A percentile compares a stretch with the other conserved stretches of the same genome.
These are phyloP conservation scores for Polyploca ridens DNA, from an alignment of 2,888 invertebrate genomes.

Conservation along the genomic window DNA sequence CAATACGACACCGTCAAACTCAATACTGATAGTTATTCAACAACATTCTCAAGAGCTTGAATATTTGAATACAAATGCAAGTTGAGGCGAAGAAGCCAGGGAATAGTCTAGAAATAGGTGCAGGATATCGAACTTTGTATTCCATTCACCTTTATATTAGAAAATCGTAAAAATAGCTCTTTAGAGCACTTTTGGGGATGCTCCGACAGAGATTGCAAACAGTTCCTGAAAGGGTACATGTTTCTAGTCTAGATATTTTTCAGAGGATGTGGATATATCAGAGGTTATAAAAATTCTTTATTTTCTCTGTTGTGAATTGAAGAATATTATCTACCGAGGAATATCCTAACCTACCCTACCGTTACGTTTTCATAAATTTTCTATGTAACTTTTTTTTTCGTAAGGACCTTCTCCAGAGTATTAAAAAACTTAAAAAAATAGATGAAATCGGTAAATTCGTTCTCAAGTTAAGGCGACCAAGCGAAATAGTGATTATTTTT, in stretches of 20 bases:
- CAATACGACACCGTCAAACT: conserved; percentile 27
- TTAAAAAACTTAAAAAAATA: too few species aligned
- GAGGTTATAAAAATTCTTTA: neutral
- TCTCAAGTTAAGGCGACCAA: too few species aligned
- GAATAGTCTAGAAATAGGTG: conserved; percentile 35
- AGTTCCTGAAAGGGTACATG: conserved; percentile 3
- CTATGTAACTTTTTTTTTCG: too few species aligned
- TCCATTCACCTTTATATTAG: conserved; percentile 20
- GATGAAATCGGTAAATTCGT: too few species aligned
- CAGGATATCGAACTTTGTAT: conserved; percentile 28
- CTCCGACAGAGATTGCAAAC: conserved; percentile 8
- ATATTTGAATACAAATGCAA: conserved; percentile 63
- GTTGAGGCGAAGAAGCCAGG: conserved; percentile 42
- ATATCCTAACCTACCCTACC: too few species aligned
- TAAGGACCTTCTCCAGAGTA: too few species aligned
- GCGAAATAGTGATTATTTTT: too few species aligned
- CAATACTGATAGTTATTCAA: conserved; percentile 37
- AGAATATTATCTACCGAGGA: too few species aligned
- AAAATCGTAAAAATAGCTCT: conserved; percentile 16
- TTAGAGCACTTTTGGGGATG: conserved; percentile 11
- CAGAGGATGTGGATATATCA: neutral
- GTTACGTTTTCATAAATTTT: too few species aligned
- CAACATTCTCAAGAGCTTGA: conserved; percentile 43
- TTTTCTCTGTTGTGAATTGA: too few species aligned
- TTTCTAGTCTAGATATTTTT: neutral